Conservation (phyloP, 1,140 invertebrate genomes). For the Brachionus rubens region DNA sequence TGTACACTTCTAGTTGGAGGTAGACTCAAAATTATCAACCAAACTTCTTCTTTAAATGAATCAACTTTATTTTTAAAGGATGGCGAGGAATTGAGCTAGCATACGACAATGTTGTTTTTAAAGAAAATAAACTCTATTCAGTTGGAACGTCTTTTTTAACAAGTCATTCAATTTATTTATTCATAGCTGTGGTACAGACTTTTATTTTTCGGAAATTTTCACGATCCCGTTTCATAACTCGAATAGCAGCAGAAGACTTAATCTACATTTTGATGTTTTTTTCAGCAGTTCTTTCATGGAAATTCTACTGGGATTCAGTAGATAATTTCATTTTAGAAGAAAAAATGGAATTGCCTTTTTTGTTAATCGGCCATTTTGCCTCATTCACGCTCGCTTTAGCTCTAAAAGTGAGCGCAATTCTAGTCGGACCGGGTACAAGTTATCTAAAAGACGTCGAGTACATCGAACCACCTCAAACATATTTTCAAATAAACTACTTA, state of each 20-base stretch:
- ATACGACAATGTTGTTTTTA: conserved; percentile 25
- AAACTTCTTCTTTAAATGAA: background rate
- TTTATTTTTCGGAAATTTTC: conserved; percentile 31
- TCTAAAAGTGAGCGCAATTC: conserved; percentile 26
- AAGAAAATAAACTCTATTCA: background rate
- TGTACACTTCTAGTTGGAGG: conserved; percentile 1
- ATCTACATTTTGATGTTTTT: conserved; percentile 43
- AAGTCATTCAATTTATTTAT: conserved; percentile 31
- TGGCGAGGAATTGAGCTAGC: conserved; percentile 23
- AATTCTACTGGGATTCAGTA: conserved; percentile 17
- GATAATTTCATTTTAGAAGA: conserved; percentile 9
- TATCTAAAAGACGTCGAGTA: conserved; percentile 36
- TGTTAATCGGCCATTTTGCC: background rate
- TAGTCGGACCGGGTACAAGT: conserved; percentile 40
- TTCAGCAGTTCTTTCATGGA: conserved; percentile 40
- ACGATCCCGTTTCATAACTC: background rate
- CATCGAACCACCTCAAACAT: background rate
- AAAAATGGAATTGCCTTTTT: background rate
- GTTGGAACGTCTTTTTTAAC: conserved; percentile 16
- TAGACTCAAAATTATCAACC: background rate
- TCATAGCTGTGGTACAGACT: conserved; percentile 14
- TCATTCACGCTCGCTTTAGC: background rate
- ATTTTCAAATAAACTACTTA: conserved; percentile 43
- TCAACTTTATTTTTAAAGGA: background rate
- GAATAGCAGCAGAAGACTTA: conserved; percentile 12